These are phyloP conservation scores for Platynereis dumerilii DNA, from an alignment of 2,888 invertebrate species.

Conservation along the genomic window DNA sequence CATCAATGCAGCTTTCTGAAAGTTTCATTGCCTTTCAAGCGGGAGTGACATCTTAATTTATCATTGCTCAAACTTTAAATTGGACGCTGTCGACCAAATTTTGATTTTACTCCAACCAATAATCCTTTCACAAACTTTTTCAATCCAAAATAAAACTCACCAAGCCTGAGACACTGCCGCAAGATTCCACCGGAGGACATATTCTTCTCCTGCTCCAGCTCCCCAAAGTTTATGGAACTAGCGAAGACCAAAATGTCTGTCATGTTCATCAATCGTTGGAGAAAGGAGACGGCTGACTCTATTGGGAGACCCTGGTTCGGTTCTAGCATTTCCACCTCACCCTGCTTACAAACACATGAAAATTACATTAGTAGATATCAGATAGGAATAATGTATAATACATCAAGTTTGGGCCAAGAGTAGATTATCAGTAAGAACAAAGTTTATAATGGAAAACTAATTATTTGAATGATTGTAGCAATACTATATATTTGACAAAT, in stretches of 20 bases:
- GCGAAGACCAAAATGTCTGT: constrained; percentile 98
- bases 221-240: constrained; percentile 95
- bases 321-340: constrained; percentile 96
- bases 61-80: no score
- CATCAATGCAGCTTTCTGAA: no score
- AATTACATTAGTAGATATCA: not conserved
- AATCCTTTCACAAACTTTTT: not conserved
- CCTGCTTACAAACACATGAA: constrained; percentile 69
- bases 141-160: constrained; percentile 46
- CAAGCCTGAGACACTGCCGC: constrained; percentile 89
- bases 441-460: no score
- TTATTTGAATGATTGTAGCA: no score
- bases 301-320: constrained; percentile 99
- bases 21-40: no score
- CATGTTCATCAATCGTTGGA: constrained; percentile 98
- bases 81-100: no score
- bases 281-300: constrained; percentile 95
- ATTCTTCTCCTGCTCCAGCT: constrained; percentile 98
- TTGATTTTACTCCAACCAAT: no score
- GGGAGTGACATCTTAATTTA: no score
- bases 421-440: no score
- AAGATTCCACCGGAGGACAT: constrained; percentile 99
- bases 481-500: no score
- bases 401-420: not conserved
- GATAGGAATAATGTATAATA: not conserved